A percentile compares a stretch with the other conserved stretches of the same genome.
Conservation (phyloP, 2,888 invertebrate species). For the Trachelus iudaicus region DNA sequence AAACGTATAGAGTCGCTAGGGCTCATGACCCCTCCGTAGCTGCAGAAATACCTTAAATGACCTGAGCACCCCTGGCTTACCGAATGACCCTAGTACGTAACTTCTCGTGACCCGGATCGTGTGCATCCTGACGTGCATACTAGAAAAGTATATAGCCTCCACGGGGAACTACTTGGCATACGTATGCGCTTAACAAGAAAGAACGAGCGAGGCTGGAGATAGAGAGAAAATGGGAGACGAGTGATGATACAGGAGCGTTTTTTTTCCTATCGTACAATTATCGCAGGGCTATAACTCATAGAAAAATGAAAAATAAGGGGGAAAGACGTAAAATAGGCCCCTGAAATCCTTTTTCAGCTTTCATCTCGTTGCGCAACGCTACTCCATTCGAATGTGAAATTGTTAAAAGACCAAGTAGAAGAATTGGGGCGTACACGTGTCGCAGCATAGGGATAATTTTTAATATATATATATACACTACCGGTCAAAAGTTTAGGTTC, state of each 20-base stretch:
- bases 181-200: background rate
- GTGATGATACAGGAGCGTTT: background rate
- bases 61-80: conserved; percentile 2
- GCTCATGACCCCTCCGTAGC: too few species aligned
- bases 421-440: background rate
- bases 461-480: background rate
- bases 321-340: background rate
- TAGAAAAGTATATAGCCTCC: background rate
- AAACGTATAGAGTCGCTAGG: too few species aligned
- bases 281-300: background rate
- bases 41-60: too few species aligned
- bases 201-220: background rate
- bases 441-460: background rate
- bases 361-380: background rate
- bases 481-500: too few species aligned
- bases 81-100: background rate
- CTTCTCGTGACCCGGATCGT: background rate
- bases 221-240: background rate
- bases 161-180: background rate
- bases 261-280: background rate
- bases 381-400: background rate
- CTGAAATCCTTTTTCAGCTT: background rate
- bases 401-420: background rate
- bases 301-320: background rate
- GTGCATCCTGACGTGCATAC: background rate